phyloP scores from a whole-genome alignment of 2,888 invertebrate genomes.

The Megastigmus dorsalis region DNA sequence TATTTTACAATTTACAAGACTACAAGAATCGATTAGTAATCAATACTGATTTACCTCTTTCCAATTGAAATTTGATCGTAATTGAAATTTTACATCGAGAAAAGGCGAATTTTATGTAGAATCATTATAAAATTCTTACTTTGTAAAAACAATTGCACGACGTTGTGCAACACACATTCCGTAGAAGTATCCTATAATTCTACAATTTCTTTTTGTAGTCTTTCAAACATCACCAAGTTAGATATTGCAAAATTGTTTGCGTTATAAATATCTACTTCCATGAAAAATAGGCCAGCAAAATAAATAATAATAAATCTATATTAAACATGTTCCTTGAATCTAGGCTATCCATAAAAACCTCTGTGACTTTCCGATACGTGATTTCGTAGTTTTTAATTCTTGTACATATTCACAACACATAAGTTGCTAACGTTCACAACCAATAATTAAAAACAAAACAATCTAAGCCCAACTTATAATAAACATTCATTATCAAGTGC shows the following conservation, averaged over 20 bases:
- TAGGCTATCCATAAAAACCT: constrained; percentile 25
- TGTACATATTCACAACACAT: neutral
- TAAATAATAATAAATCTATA: constrained; percentile 42
- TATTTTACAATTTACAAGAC: constrained; percentile 38
- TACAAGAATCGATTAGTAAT: constrained; percentile 19
- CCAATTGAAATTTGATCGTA: constrained; percentile 26
- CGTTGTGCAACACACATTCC: constrained; percentile 9
- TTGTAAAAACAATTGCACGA: constrained; percentile 21
- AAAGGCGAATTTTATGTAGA: constrained; percentile 8
- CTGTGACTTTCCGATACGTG: constrained; percentile 19
- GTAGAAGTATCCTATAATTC: constrained; percentile 11
- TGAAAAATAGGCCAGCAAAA: constrained; percentile 38
- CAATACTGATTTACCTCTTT: constrained; percentile 40
- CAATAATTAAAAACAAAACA: constrained; percentile 11
- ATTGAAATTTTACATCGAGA: constrained; percentile 32
- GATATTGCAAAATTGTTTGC: constrained; percentile 11
- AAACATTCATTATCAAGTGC: neutral
- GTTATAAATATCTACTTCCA: constrained; percentile 23
- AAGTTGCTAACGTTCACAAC: neutral
- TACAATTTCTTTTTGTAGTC: constrained; percentile 23
- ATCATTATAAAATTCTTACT: constrained; percentile 30
- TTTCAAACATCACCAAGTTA: constrained; percentile 13
- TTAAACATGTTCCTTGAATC: constrained; percentile 24
- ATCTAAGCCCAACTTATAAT: constrained; percentile 6
- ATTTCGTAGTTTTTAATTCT: constrained; percentile 9